Evolutionary conservation across 1,140 invertebrate genomes (phyloP), one percentile per base, ranked within the genome.

Genomic region (Cepaea nemoralis): DNA sequence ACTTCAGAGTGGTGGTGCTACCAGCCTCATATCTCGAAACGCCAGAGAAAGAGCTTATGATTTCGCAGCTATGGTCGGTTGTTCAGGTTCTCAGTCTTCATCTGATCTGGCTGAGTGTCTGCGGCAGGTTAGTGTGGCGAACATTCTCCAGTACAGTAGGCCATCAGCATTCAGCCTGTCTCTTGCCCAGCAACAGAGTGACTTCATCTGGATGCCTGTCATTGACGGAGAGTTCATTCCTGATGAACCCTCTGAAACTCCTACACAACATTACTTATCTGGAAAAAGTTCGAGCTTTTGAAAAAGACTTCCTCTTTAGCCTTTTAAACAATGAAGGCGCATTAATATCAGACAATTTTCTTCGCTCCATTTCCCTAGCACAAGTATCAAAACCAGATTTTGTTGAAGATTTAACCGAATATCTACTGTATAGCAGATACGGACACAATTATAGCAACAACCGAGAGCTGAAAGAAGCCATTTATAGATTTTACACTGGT

Each of bases 1-100:
- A 42, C 73, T 82, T n/a, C 83, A 87, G 78, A 88, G 86, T 75
- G 87, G 86, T 2, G 27, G 63, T 33, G 69, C 48, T 2, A 37
- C 78, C 10, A 19, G 67, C 2, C 19, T 80, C 16, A 19, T 80
- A 10, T 55, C 67, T n/a, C 39, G 78, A 42, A 31, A 73, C 24
- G 67, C 78, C 1, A 50, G 3, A 24, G 42, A 71, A 45, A 42
- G 67, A 39, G 42, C 69, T 6, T 1, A n/a, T 12, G 76, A 78
- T 63, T 70, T 69, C 39, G 66, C 22, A 0, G 27, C 22, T 10
- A 59, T 73, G 31, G 66, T 63, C 12, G 76, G 67, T 31, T 63
- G 50, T 70, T 39, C 63, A 22, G 33, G 24, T n/a, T 27, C 27
- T 24, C n/a, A 22, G 19, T 14, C 31, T 59, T 22, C 16, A 3